Conservation (phyloP, 2,888 invertebrate genomes). For the Agrochola litura region DNA sequence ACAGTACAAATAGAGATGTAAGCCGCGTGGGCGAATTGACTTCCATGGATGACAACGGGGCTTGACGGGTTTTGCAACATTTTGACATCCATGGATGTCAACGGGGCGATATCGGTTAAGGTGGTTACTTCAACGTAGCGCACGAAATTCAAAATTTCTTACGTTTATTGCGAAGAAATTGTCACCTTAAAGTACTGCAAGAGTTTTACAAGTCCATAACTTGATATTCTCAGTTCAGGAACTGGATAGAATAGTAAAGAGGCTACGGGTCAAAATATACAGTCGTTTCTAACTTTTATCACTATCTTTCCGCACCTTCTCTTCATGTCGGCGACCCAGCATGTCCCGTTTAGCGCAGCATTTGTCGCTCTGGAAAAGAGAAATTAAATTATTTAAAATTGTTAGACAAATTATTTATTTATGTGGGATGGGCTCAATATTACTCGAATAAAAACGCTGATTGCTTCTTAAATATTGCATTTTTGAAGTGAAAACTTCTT, state of each 20-base stretch:
- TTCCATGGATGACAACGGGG: no score
- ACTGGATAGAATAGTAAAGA: slow-evolving; percentile 43
- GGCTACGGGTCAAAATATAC: slow-evolving; percentile 25
- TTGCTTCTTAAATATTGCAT: no score
- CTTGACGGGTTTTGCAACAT: no score
- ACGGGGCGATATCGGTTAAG: no score
- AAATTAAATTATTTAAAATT: not conserved
- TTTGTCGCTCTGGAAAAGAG: slow-evolving; percentile 73
- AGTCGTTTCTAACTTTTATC: slow-evolving; percentile 76
- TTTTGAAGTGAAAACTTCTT: no score
- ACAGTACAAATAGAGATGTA: no score
- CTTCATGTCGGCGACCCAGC: slow-evolving; percentile 78
- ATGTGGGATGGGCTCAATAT: no score
- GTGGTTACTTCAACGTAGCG: no score
- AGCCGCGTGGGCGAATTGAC: no score
- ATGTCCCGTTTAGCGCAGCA: slow-evolving; percentile 79
- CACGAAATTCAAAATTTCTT: not conserved
- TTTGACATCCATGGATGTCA: no score
- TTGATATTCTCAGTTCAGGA: not conserved
- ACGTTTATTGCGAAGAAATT: not conserved
- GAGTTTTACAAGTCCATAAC: not conserved
- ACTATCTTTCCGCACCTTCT: slow-evolving; percentile 76
- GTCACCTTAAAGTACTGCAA: not conserved
- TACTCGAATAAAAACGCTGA: no score
- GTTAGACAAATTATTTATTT: not conserved